Percentiles rank a stretch among this genome's conserved stretches.
Conservation (phyloP, 2,888 invertebrate genomes). For the Melanargia galathea region DNA sequence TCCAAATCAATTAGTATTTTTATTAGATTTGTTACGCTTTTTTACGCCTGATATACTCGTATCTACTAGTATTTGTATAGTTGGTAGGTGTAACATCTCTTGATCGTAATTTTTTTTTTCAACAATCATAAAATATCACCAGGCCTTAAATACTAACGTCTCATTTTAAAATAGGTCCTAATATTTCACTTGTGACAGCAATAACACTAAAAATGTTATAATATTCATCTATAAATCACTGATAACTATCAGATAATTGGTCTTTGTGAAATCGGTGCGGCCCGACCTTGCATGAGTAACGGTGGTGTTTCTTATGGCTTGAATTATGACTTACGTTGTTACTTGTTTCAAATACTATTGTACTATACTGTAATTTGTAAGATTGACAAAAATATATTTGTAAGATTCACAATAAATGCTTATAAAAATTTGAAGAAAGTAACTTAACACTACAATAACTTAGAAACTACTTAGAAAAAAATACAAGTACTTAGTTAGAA, state of each 20-base stretch:
- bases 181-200: constrained; percentile 41
- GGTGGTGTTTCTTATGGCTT: constrained; percentile 16
- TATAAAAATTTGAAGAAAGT: no score
- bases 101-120: not conserved
- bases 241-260: constrained; percentile 45
- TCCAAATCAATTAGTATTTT: no score
- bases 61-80: not conserved
- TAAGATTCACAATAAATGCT: no score
- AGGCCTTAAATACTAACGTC: constrained; percentile 23
- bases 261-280: constrained; percentile 40
- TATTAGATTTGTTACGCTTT: no score
- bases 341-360: not conserved
- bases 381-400: no score
- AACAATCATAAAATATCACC: not conserved
- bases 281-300: constrained; percentile 35
- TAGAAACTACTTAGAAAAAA: no score
- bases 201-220: constrained; percentile 41
- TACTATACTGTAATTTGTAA: not conserved
- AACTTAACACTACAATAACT: no score
- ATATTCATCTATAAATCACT: constrained; percentile 43
- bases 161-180: constrained; percentile 25
- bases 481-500: no score
- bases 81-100: not conserved
- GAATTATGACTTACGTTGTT: not conserved
- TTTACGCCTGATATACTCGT: no score